Evolutionary conservation across 2,797 vertebrate genomes (phyloP).

Genomic region (Pelobates cultripes): DNA sequence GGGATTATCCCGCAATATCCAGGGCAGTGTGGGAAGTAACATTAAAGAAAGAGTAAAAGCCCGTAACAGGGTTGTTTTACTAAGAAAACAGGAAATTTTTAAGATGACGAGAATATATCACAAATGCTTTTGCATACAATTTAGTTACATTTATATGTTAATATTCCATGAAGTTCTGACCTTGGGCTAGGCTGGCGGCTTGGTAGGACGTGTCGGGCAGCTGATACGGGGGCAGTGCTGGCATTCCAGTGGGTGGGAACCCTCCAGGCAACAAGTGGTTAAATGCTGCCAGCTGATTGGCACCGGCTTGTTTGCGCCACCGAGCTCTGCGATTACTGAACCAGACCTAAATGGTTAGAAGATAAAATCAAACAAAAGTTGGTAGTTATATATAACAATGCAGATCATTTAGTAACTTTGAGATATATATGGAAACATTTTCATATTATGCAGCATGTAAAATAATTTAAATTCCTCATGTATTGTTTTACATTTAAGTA

Average conservation of each 20-base stretch:
- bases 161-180: slow-evolving; percentile 67
- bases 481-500: no score
- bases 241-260: slow-evolving; percentile 93
- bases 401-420: no score
- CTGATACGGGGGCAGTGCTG: slow-evolving; percentile 92
- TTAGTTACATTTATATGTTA: not conserved
- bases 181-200: slow-evolving; percentile 87
- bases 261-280: slow-evolving; percentile 96
- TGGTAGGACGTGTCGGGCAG: slow-evolving; percentile 91
- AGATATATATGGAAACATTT: no score
- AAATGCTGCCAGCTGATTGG: slow-evolving; percentile 95
- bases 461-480: no score
- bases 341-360: slow-evolving; percentile 82
- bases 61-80: no score
- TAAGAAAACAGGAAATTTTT: no score
- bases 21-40: no score
- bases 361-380: slow-evolving; percentile 5
- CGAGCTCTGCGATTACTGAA: slow-evolving; percentile 95
- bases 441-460: no score
- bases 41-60: no score
- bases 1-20: no score
- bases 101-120: no score
- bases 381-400: not conserved
- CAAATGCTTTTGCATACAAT: not conserved
- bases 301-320: slow-evolving; percentile 97